Percentiles rank a stretch among this genome's conserved stretches.
phyloP scores from a whole-genome alignment of 2,888 invertebrate species.

The Trimorus sp. region DNA sequence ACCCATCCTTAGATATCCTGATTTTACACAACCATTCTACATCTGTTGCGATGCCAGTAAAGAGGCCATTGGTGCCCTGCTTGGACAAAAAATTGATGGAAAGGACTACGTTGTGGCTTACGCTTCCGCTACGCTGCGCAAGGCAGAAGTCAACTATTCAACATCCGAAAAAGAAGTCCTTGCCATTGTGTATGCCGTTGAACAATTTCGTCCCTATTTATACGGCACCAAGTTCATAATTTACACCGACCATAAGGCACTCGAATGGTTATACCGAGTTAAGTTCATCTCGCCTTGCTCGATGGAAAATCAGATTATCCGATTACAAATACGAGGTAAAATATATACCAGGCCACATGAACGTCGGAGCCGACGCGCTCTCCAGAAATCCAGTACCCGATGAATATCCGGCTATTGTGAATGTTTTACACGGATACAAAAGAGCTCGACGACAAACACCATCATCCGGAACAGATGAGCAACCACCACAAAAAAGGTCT shows the following conservation, averaged over 20 bases:
- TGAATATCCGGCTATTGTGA: too few relatives aligned
- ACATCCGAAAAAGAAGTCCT: constrained; percentile 13
- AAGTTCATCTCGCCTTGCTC: constrained; percentile 15
- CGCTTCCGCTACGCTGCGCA: constrained; percentile 1
- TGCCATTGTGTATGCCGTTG: background rate
- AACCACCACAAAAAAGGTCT: too few relatives aligned
- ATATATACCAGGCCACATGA: constrained; percentile 15
- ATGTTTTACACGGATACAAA: too few relatives aligned
- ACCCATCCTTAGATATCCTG: constrained; percentile 4
- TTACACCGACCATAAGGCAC: constrained; percentile 9
- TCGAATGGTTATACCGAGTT: constrained; percentile 1
- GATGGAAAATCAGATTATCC: constrained; percentile 24
- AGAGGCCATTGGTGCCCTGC: constrained; percentile 15
- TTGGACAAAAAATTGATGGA: constrained; percentile 7
- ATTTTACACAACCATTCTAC: constrained; percentile 1
- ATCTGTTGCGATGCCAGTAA: constrained; percentile 4
- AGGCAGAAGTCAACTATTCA: constrained; percentile 11
- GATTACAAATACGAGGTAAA: constrained; percentile 11
- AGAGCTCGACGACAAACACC: too few relatives aligned
- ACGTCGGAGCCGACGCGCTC: constrained; percentile 13
- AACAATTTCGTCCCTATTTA: constrained; percentile 18
- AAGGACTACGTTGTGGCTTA: constrained; percentile 12
- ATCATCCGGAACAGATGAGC: too few relatives aligned
- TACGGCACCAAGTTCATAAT: constrained; percentile 19
- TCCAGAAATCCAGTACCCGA: constrained; percentile 10